Base-by-base conservation (phyloP, 2,797 vertebrate genomes). In the Mycteria americana region DNA sequence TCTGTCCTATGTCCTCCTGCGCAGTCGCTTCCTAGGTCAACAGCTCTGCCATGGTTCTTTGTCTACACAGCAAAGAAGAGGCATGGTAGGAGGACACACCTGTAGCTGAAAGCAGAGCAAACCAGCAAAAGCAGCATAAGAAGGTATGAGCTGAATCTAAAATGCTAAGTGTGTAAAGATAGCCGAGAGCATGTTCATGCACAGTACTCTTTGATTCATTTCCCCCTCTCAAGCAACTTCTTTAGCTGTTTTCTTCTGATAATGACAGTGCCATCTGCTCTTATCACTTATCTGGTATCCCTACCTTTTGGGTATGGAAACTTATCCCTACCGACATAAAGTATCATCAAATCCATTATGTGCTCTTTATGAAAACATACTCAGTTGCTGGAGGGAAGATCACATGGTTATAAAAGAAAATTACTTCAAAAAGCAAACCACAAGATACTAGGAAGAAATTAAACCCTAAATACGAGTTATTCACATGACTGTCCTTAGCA, bases 221-320 rank as follows among this genome's bases (percentile, higher is more conserved):
- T 73, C 18, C 18, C 7, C 18, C 14, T 82, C 51, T 84, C 27
- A 73, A 88, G 9, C 45, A 94, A 69, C 59, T 81, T 89, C 35
- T 74, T 81, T 31, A 93, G 50, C 25, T 60, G 12, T 86, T 90
- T 84, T 87, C 81, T 51, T 93, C 81, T 65, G 67, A 76, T 73
- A 87, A 85, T 21, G 28, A 65, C 39, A 75, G 28, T 39, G 27
- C 77, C 87, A 93, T 77, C 78, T 94, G 92, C 60, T 92, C 57
- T 91, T 64, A 56, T 8, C 27, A 50, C 63, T 92, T 63, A 73
- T n/a, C 43, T 85, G 41, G 35, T 82, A 82, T 63, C 60, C 75
- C 51, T 84, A 45, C 82, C 78, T 89, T 94, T 85, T 28, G 60
- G 48, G 41, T 89, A 92, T 30, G 67, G 67, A 67, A 92, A 45